Percentiles rank a stretch among this genome's conserved stretches.
These are phyloP conservation scores for Trogon surrucura DNA, from an alignment of 2,113 vertebrate species.

Conservation along the genomic window DNA sequence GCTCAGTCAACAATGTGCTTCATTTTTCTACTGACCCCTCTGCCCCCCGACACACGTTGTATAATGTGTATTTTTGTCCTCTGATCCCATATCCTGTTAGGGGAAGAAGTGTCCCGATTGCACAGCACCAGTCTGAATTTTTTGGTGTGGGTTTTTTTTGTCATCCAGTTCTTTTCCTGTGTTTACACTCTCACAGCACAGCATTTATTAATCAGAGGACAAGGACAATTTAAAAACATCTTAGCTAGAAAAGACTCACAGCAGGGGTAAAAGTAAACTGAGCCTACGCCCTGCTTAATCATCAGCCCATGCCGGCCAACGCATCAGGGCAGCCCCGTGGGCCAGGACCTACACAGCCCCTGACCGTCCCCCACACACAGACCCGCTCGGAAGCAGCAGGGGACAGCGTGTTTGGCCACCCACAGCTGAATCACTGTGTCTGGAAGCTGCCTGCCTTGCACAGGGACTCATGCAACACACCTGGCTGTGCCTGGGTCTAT, in stretches of 20 bases:
- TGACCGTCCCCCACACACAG: background rate
- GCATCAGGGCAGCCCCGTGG: fast-evolving
- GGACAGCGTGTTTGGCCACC: background rate
- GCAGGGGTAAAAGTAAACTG: constrained; percentile 14
- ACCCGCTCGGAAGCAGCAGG: background rate
- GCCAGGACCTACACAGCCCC: background rate
- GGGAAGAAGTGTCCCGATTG: constrained; percentile 56
- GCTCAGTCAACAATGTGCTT: constrained; percentile 31
- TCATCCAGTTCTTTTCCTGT: constrained; percentile 68
- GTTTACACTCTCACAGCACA: constrained; percentile 52
- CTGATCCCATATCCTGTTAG: constrained; percentile 65
- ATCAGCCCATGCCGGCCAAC: background rate
- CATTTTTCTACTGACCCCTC: background rate
- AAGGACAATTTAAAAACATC: constrained; percentile 52
- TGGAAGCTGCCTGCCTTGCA: background rate
- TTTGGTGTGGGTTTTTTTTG: constrained; percentile 10
- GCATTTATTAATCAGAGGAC: constrained; percentile 62
- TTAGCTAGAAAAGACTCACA: constrained; percentile 30
- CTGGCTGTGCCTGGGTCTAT: background rate
- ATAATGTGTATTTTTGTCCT: background rate
- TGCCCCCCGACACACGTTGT: background rate
- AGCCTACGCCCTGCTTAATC: background rate
- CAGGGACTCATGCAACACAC: background rate
- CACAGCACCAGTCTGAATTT: constrained; percentile 20
- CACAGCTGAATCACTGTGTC: background rate